phyloP scores from a whole-genome alignment of 2,888 invertebrate genomes.

The Sphaerophoria rueppellii region DNA sequence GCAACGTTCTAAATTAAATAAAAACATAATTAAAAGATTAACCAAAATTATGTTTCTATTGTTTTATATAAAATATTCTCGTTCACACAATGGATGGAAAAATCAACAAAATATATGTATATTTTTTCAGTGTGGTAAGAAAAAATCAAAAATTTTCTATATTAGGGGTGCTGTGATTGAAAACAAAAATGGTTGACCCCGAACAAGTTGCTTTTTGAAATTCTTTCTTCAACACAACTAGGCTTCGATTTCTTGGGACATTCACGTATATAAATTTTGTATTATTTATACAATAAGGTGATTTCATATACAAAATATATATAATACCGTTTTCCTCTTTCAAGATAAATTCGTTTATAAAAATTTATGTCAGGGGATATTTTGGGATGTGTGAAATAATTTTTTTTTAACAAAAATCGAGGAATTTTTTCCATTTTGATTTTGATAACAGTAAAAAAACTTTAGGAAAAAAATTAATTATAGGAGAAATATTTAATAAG shows the following conservation, averaged over 20 bases:
- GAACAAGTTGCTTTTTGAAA: conserved; percentile 54
- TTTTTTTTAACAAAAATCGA: conserved; percentile 72
- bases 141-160: conserved; percentile 63
- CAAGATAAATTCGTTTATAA: conserved; percentile 48
- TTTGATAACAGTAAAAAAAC: conserved; percentile 50
- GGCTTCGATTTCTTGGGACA: conserved; percentile 82
- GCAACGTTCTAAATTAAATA: conserved; percentile 57
- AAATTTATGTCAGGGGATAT: conserved; percentile 56
- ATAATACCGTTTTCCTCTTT: conserved; percentile 35
- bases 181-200: conserved; percentile 44
- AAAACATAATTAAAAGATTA: conserved; percentile 24
- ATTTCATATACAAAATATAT: conserved; percentile 35
- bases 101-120: conserved; percentile 56
- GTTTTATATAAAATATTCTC: conserved; percentile 59
- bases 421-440: conserved; percentile 66
- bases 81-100: conserved; percentile 75
- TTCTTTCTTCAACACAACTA: conserved; percentile 70
- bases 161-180: conserved; percentile 59
- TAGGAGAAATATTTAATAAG: conserved; percentile 61
- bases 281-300: conserved; percentile 30
- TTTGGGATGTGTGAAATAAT: conserved; percentile 73
- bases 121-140: conserved; percentile 54
- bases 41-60: conserved; percentile 53
- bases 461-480: conserved; percentile 39
- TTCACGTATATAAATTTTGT: conserved; percentile 49